Percentiles rank a stretch among this genome's conserved stretches.
Conservation (phyloP, 2,888 invertebrate genomes). For the Cistogaster globosa region DNA sequence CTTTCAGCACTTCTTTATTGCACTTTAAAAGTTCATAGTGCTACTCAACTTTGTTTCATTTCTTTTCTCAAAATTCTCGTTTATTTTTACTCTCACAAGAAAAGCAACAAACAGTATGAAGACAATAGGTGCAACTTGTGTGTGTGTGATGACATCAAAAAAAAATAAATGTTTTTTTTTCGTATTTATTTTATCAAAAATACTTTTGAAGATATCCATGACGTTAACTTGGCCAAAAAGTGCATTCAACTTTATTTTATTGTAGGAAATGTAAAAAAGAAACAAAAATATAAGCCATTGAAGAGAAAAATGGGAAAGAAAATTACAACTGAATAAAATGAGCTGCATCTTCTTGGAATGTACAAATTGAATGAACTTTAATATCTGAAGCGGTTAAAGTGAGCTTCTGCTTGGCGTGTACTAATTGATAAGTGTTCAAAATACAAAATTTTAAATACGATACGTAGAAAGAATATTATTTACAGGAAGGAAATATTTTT, state of each 20-base stretch:
- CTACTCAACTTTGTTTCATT: constrained; percentile 8
- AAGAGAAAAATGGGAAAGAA: constrained; percentile 23
- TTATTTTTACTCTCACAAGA: constrained; percentile 12
- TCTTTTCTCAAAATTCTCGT: constrained; percentile 7
- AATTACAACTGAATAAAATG: constrained; percentile 10
- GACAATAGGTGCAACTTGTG: constrained; percentile 1
- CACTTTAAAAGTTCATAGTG: constrained; percentile 51
- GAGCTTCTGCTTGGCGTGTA: constrained; percentile 31
- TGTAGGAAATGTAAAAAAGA: constrained; percentile 28
- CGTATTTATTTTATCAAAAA: constrained; percentile 29
- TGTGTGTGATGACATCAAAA: constrained; percentile 38
- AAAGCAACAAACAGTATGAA: constrained; percentile 10
- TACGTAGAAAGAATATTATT: background rate
- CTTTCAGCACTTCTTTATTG: constrained; percentile 7
- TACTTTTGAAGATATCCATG: constrained; percentile 45
- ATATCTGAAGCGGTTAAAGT: constrained; percentile 34
- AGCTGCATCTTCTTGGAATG: constrained; percentile 10
- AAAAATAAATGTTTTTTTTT: background rate
- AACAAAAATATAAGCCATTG: constrained; percentile 4
- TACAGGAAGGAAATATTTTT: constrained; percentile 51
- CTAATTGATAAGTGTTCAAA: constrained; percentile 44
- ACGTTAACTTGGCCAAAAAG: constrained; percentile 60
- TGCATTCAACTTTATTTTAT: constrained; percentile 56
- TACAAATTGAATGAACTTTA: constrained; percentile 38
- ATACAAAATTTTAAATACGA: background rate